phyloP scores from a whole-genome alignment of 2,888 invertebrate genomes.

The Trachelus stipa region DNA sequence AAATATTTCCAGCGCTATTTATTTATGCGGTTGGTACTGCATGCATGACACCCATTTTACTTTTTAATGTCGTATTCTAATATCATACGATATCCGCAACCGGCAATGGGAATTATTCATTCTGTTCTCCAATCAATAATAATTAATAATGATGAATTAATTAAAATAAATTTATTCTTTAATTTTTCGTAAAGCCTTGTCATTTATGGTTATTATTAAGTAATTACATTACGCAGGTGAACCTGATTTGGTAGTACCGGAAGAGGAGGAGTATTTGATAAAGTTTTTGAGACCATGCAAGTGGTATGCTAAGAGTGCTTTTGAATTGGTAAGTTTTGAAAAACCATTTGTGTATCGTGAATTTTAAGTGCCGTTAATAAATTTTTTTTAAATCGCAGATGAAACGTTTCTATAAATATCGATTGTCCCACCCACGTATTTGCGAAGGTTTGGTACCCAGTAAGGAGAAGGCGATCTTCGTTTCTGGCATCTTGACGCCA shows the following conservation, averaged over 20 bases:
- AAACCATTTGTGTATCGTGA: not conserved
- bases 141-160: not conserved
- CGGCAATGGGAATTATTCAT: not conserved
- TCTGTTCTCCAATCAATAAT: not conserved
- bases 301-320: slow-evolving; percentile 86
- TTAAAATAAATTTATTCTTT: slow-evolving; percentile 23
- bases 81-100: not conserved
- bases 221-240: slow-evolving; percentile 69
- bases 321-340: slow-evolving; percentile 73
- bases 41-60: too few species aligned
- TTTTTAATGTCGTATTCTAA: too few species aligned
- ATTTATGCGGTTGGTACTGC: too few species aligned
- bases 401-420: slow-evolving; percentile 79
- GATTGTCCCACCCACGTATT: slow-evolving; percentile 72
- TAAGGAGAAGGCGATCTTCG: slow-evolving; percentile 73
- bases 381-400: slow-evolving; percentile 68
- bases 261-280: slow-evolving; percentile 79
- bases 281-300: slow-evolving; percentile 89
- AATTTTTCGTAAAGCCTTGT: slow-evolving; percentile 6
- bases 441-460: slow-evolving; percentile 75
- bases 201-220: slow-evolving; percentile 44
- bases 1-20: too few species aligned
- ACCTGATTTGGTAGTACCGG: slow-evolving; percentile 72
- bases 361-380: not conserved
- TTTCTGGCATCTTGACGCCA: slow-evolving; percentile 76